Conservation (phyloP, 1,140 invertebrate species). For the Kradibia gibbosae region DNA sequence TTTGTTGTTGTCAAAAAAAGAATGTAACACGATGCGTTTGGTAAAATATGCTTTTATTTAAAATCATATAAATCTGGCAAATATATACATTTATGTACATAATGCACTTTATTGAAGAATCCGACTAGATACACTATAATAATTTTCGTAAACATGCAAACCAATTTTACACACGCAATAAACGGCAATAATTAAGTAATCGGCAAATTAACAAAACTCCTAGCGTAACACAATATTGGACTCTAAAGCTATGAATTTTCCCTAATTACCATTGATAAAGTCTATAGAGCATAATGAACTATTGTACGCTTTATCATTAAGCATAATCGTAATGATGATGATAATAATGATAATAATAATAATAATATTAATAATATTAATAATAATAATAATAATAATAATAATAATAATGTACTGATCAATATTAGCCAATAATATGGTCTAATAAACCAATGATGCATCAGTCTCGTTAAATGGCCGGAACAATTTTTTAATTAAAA, state of each 20-base stretch:
- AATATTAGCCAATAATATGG: not conserved
- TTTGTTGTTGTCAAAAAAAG: no score
- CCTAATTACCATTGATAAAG: not conserved
- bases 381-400: no score
- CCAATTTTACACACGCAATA: not conserved
- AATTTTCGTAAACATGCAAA: slow-evolving; percentile 41
- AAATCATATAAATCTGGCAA: slow-evolving; percentile 68
- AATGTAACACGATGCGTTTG: slow-evolving; percentile 47
- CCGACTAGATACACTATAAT: slow-evolving; percentile 57
- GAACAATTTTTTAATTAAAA: no score
- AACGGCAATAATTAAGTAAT: not conserved
- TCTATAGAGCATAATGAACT: not conserved
- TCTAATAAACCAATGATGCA: not conserved
- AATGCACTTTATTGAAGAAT: slow-evolving; percentile 46
- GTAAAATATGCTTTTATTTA: slow-evolving; percentile 63
- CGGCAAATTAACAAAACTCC: not conserved
- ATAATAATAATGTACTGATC: not conserved
- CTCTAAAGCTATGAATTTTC: slow-evolving; percentile 4
- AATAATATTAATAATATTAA: no score
- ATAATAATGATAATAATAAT: no score
- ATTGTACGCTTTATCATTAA: not conserved
- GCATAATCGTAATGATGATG: no score
- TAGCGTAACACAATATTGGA: not conserved
- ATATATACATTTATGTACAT: slow-evolving; percentile 57
- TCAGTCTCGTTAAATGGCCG: slow-evolving; percentile 12